These are phyloP conservation scores for Phrynocephalus versicolor DNA, from an alignment of 2,113 vertebrate species.

Conservation along the genomic window DNA sequence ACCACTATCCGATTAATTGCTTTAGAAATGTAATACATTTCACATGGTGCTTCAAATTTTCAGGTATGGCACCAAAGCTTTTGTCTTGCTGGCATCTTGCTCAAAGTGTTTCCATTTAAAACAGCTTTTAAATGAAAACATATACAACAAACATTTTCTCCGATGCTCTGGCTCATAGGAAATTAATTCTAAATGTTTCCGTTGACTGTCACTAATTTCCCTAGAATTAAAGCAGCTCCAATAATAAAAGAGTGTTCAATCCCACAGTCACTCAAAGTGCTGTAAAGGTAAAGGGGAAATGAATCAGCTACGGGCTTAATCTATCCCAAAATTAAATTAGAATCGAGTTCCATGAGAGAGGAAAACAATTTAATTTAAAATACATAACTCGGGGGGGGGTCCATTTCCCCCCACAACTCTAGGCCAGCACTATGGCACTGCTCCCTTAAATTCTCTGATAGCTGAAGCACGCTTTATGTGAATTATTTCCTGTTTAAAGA, in stretches of 20 bases:
- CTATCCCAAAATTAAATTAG: not conserved
- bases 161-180: not conserved
- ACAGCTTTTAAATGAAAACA: constrained; percentile 1
- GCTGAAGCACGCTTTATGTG: not conserved
- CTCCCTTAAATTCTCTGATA: not conserved
- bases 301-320: not conserved
- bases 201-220: constrained; percentile 15
- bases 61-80: constrained; percentile 1
- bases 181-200: constrained; percentile 2
- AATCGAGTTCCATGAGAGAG: not conserved
- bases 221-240: not conserved
- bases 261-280: not conserved
- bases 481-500: not conserved
- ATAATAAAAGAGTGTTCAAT: not conserved
- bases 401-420: not conserved
- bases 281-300: not conserved
- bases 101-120: constrained; percentile 7
- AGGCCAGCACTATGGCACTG: no score
- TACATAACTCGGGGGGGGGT: not conserved
- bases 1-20: constrained; percentile 3
- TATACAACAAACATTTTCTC: not conserved
- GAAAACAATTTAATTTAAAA: not conserved
- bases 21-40: constrained; percentile 11
- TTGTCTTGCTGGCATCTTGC: constrained; percentile 1
- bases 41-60: not conserved